Evolutionary conservation across 1,140 invertebrate genomes (phyloP).

Genomic region (Caenorhabditis elegans): WBcel235 BX284605.5:7033001-7033500

Average conservation of each 20-base stretch:
- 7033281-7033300: slow-evolving; percentile 62
- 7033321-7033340: slow-evolving; percentile 62
- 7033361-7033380: slow-evolving; percentile 59
- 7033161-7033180: no score
- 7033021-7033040: slow-evolving; percentile 40
- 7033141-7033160: no score
- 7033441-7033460: slow-evolving; percentile 60
- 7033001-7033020: neutral
- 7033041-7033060: slow-evolving; percentile 45
- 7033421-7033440: slow-evolving; percentile 57
- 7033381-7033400: slow-evolving; percentile 60
- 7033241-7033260: slow-evolving; percentile 54
- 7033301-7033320: slow-evolving; percentile 59
- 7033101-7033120: no score
- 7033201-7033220: no score
- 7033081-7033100: neutral
- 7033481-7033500: slow-evolving; percentile 59
- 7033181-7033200: no score
- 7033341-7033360: slow-evolving; percentile 52
- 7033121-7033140: no score
- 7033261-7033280: slow-evolving; percentile 52
- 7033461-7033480: slow-evolving; percentile 53
- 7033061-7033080: neutral
- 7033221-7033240: slow-evolving; percentile 32
- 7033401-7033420: slow-evolving; percentile 64